Percentiles rank a stretch among this genome's conserved stretches.
Evolutionary conservation across 2,113 vertebrate species (phyloP).

Genomic region (Tragelaphus buxtoni): DNA sequence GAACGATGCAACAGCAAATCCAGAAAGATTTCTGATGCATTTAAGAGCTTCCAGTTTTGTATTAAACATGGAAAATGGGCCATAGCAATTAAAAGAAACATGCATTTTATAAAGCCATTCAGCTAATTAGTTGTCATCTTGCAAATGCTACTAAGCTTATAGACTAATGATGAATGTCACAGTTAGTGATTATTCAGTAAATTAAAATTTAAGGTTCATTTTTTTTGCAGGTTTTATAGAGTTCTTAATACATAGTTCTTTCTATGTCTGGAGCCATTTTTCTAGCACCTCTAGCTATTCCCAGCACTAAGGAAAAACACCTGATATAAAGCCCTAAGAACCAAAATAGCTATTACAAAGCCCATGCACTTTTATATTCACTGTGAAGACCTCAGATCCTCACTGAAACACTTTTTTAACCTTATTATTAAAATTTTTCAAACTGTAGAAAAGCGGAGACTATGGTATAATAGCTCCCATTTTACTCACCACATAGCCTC

Average conservation of each 20-base stretch:
- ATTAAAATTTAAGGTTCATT: neutral
- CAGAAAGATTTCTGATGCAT: slow-evolving; percentile 30
- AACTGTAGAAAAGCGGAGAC: neutral
- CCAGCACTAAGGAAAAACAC: neutral
- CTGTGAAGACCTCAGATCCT: neutral
- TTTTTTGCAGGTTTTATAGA: neutral
- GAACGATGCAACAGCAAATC: slow-evolving; percentile 9
- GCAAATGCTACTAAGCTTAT: neutral
- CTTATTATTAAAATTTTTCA: neutral
- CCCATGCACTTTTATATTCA: neutral
- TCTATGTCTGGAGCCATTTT: neutral
- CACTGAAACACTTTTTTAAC: neutral
- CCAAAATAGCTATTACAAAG: neutral
- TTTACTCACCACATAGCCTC: too few relatives aligned
- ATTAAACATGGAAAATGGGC: slow-evolving; percentile 15
- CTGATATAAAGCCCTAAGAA: neutral
- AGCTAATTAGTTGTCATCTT: slow-evolving; percentile 19
- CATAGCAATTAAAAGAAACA: slow-evolving; percentile 6
- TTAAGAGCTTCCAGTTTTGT: neutral
- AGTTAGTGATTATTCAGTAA: neutral
- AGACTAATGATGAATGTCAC: neutral
- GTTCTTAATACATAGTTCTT: neutral
- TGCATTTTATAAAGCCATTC: neutral
- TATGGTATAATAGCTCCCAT: neutral
- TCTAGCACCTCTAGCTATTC: neutral